Evolutionary conservation across 1,140 invertebrate genomes (phyloP), one percentile per base, ranked within the genome.

Genomic region (Drosophila aff.): DNA sequence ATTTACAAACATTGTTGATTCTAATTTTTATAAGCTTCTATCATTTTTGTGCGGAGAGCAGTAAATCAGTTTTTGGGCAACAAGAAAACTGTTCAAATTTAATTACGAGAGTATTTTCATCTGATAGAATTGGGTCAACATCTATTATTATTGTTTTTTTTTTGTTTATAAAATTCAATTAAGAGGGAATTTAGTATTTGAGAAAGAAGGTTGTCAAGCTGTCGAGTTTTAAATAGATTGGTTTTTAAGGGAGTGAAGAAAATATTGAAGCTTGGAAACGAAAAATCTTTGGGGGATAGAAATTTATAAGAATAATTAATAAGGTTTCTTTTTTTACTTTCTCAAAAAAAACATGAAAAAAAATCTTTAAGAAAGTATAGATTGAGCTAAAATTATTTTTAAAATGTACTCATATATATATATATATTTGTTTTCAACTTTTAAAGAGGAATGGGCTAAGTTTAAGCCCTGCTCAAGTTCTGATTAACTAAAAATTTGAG

Each of bases 41-140:
- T 49, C 15, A 16, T 41, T 38, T 31, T 1, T 46, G 38, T 8
- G 38, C 10, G 71, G n/a, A 18, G 16, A 40, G 61, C 61, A 76
- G 62, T 75, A 76, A 76, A 66, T 76, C 40, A 66, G 26, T 26
- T 38, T 50, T 41, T 6, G 26, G 47, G 31, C 16, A 63, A 16
- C 31, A 43, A 74, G 38, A 33, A 43, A 68, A 67, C 15, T 21
- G 33, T 2, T 33, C n/a, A 16, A 58, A 58, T 18, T 71, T 72
- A 15, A 50, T 72, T 71, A 71, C 26, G 36, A 40, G 8, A 40
- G 23, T 15, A 28, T 23, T 44, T 31, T 16, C 4, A 9, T 26
- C 31, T 15, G 6, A 21, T 36, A 2, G 16, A 65, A 43, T 44
- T 58, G 62, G 62, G 62, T 59, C 63, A 44, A 44, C 10, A 43